Evolutionary conservation across 2,888 invertebrate species (phyloP), one percentile per base, ranked within the genome.

Genomic region (Sphinx pinastri): DNA sequence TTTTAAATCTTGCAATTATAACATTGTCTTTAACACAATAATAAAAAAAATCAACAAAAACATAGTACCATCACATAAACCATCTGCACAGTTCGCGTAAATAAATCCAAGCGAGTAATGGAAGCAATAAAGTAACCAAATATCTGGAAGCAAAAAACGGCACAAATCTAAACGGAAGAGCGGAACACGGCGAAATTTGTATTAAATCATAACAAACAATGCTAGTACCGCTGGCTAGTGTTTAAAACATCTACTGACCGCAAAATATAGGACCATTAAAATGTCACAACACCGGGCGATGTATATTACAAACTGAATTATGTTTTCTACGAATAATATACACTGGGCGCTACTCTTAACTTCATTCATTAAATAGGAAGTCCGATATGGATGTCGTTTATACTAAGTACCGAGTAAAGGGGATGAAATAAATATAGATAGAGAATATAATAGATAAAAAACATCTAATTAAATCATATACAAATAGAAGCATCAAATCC

Each of bases 251-350:
- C 84, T 81, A 77, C 73, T 71, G 14, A 76, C 84, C 83, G 77
- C 84, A 79, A 89, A 86, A 90, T 88, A 89, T 85, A 84, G 81
- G 76, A 77, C 84, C 80, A 84, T 86, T 84, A 85, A 86, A 85
- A 81, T 81, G 84, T 85, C 86, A 82, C 80, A 74, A 75, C 68
- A 73, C 70, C 78, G 79, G 79, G 77, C 72, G 75, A 72, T 68
- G 75, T 76, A 80, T 78, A 77, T 80, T 76, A 77, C 75, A 70
- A 55, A 70, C 69, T 69, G 69, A 69, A 67, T 70, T 58, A 67
- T 47, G 69, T 63, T 47, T 45, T 63, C 45, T 45, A 45, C 60
- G 54, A 63, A 54, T 69, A 19, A 69, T 60, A 63, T 54, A 60
- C 38, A 38, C 47, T 54, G 60, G 63, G 54, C 45, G 60, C 60